Evolutionary conservation across 2,888 invertebrate species (phyloP).

Genomic region (Marronus borbonicus): DNA sequence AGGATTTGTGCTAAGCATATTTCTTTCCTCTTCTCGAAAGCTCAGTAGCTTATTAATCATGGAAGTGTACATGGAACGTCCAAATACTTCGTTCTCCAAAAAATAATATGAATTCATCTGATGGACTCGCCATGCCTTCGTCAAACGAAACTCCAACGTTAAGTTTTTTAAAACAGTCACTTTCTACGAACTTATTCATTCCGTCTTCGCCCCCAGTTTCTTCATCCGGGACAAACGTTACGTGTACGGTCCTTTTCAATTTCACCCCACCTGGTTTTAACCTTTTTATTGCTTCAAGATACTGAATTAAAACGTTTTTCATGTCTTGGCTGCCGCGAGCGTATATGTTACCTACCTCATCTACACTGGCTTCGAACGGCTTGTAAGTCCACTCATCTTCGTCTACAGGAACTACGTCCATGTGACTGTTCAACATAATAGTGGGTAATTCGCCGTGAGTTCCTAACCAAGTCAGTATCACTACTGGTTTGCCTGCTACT

Average conservation of each 20-base stretch:
- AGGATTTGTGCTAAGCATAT: conserved; percentile 77
- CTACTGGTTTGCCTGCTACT: conserved; percentile 82
- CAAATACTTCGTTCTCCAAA: conserved; percentile 86
- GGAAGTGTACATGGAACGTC: conserved; percentile 85
- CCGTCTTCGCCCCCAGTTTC: conserved; percentile 89
- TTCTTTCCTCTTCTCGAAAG: conserved; percentile 78
- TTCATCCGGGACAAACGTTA: conserved; percentile 87
- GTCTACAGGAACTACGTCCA: conserved; percentile 97
- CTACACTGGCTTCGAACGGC: conserved; percentile 91
- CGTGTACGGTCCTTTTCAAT: conserved; percentile 79
- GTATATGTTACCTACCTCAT: conserved; percentile 86
- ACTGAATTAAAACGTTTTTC: conserved; percentile 88
- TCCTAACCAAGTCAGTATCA: conserved; percentile 89
- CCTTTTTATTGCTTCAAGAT: conserved; percentile 81
- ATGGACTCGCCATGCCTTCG: conserved; percentile 86
- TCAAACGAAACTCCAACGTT: conserved; percentile 91
- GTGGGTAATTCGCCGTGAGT: conserved; percentile 79
- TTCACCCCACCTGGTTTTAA: conserved; percentile 74
- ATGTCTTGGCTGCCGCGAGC: conserved; percentile 86
- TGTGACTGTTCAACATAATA: conserved; percentile 93
- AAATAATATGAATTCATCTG: conserved; percentile 78
- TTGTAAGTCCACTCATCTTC: conserved; percentile 90
- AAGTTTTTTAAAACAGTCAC: conserved; percentile 81
- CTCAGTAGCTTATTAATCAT: conserved; percentile 84
- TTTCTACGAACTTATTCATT: conserved; percentile 84